Percentiles rank a stretch among this genome's conserved stretches.
Evolutionary conservation across 2,113 vertebrate species (phyloP).

Genomic region (Ammodytes marinus): DNA sequence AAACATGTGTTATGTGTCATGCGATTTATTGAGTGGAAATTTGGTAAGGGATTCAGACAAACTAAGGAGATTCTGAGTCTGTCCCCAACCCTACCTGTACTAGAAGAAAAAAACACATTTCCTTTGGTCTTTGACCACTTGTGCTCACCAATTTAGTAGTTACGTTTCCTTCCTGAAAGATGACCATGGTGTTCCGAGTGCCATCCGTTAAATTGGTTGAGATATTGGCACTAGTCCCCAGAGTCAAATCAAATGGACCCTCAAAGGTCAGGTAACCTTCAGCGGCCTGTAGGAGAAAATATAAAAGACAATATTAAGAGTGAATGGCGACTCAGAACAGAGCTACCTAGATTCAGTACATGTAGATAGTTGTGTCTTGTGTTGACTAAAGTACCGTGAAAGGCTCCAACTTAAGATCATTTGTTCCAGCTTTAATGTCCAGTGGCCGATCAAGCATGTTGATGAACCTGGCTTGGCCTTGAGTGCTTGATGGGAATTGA

Average conservation of each 20-base stretch:
- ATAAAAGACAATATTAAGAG: background rate
- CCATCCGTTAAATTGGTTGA: fast-evolving
- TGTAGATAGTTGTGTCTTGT: background rate
- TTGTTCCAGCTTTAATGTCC: background rate
- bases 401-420: fast-evolving
- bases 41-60: too few species aligned
- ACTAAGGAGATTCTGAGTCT: too few species aligned
- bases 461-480: slow-evolving; percentile 87
- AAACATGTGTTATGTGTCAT: too few species aligned
- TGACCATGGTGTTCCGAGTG: slow-evolving; percentile 30
- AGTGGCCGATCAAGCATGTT: slow-evolving; percentile 73
- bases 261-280: slow-evolving; percentile 64
- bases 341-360: background rate
- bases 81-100: background rate
- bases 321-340: background rate
- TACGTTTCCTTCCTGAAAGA: fast-evolving
- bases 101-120: background rate
- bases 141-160: slow-evolving; percentile 2
- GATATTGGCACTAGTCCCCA: fast-evolving
- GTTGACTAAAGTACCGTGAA: slow-evolving; percentile 54
- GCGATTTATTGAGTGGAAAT: too few species aligned
- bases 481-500: slow-evolving; percentile 81
- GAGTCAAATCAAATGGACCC: fast-evolving
- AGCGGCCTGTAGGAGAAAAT: slow-evolving; percentile 52
- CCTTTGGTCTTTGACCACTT: background rate